A percentile compares a stretch with the other conserved stretches of the same genome.
phyloP scores from a whole-genome alignment of 2,888 invertebrate species.

The Barypeithes pellucidus region DNA sequence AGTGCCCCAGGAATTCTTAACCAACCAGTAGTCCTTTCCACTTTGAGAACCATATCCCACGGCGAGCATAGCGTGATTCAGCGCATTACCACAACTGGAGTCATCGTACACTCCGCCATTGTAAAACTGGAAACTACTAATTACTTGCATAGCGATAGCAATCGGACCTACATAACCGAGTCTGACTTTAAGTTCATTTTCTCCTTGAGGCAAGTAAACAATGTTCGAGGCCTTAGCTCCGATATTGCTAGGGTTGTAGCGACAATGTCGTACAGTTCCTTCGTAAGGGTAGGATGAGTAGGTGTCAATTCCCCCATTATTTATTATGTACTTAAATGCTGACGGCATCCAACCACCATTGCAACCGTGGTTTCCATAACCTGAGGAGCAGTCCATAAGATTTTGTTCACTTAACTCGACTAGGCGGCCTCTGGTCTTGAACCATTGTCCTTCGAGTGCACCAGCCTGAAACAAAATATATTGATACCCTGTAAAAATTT shows the following conservation, averaged over 20 bases:
- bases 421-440: not conserved
- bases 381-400: not conserved
- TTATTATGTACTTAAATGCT: conserved; percentile 19
- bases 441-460: conserved; percentile 29
- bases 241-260: not conserved
- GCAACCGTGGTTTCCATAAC: conserved; percentile 22
- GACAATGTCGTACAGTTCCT: not conserved
- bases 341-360: conserved; percentile 1
- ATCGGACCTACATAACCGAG: conserved; percentile 29
- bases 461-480: conserved; percentile 26
- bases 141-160: not conserved
- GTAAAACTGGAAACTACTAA: conserved; percentile 6
- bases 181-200: not conserved
- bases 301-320: conserved; percentile 26
- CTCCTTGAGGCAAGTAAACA: not conserved
- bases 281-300: conserved; percentile 26
- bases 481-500: too few relatives aligned
- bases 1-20: conserved; percentile 80
- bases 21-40: conserved; percentile 76
- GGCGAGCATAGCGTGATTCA: conserved; percentile 87
- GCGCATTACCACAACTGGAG: conserved; percentile 74
- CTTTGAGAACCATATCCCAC: conserved; percentile 82
- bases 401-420: conserved; percentile 36
- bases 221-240: conserved; percentile 1
- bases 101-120: conserved; percentile 62